phyloP scores from a whole-genome alignment of 2,888 invertebrate species.

The Exephanes ischioxanthus region DNA sequence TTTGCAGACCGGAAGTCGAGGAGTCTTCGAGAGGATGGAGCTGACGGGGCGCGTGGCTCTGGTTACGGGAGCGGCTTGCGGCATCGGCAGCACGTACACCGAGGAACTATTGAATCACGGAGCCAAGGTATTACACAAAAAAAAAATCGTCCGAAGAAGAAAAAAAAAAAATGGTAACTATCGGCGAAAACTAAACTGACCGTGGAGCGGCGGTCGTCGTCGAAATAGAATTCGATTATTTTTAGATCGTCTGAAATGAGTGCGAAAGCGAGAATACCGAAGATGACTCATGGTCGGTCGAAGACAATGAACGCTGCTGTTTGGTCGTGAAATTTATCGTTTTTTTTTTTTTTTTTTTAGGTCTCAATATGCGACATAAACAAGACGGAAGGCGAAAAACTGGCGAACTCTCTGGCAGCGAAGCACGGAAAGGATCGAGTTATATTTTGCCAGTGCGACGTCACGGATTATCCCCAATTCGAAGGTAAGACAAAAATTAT shows the following conservation, averaged over 20 bases:
- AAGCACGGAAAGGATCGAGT: slow-evolving; percentile 90
- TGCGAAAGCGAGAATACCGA: not conserved
- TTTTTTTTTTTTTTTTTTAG: slow-evolving; percentile 82
- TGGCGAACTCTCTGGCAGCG: slow-evolving; percentile 88
- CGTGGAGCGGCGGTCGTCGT: not conserved
- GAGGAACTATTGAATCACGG: slow-evolving; percentile 91
- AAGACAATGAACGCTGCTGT: not conserved
- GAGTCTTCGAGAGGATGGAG: slow-evolving; percentile 86
- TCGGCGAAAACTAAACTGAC: not conserved
- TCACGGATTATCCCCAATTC: slow-evolving; percentile 92
- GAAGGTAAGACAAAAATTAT: slow-evolving; percentile 86
- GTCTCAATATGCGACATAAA: slow-evolving; percentile 92
- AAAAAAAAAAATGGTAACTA: not conserved
- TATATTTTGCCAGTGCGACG: slow-evolving; percentile 91
- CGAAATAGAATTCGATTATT: slow-evolving; percentile 9
- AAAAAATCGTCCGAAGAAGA: not conserved
- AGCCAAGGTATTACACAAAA: slow-evolving; percentile 87
- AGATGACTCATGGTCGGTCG: not conserved
- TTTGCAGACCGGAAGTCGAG: slow-evolving; percentile 14
- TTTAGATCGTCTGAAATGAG: not conserved
- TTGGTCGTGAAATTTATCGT: not conserved
- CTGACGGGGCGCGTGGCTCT: slow-evolving; percentile 91
- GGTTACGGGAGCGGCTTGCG: slow-evolving; percentile 91
- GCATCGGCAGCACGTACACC: slow-evolving; percentile 90
- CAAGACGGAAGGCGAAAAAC: slow-evolving; percentile 89